Percentiles rank a stretch among this genome's conserved stretches.
Conservation (phyloP, 2,113 vertebrate species). For the Procavia capensis region DNA sequence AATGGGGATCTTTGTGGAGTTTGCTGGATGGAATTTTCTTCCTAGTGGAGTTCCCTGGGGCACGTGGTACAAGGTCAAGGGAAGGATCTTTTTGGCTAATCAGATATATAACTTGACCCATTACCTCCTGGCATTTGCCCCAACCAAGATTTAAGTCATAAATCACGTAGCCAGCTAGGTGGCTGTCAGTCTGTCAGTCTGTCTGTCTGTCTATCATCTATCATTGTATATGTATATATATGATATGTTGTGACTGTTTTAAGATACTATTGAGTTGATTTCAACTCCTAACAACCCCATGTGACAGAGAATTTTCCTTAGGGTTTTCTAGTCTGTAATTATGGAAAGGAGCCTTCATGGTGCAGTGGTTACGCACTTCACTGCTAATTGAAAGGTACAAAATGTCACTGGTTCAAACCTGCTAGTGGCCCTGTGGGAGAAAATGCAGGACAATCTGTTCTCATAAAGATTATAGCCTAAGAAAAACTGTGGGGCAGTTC, state of each 20-base stretch:
- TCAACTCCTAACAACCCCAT: not conserved
- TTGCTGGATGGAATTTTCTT: not conserved
- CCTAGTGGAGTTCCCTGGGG: not conserved
- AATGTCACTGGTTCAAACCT: not conserved
- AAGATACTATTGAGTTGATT: not conserved
- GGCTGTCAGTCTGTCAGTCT: too few relatives aligned
- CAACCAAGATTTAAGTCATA: not conserved
- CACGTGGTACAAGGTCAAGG: not conserved
- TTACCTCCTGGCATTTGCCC: not conserved
- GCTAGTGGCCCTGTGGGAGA: not conserved
- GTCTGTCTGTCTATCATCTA: too few relatives aligned
- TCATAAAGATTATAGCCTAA: not conserved
- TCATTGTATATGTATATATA: not conserved
- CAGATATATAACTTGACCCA: not conserved
- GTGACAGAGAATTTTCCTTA: not conserved
- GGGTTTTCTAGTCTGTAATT: not conserved
- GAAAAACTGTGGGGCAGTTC: not conserved
- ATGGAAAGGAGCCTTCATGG: not conserved
- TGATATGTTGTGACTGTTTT: not conserved
- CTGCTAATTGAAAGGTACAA: not conserved
- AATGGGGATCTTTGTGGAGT: not conserved
- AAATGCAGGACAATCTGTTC: not conserved
- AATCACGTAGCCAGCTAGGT: not conserved
- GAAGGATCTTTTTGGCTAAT: not conserved
- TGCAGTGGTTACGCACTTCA: not conserved